Evolutionary conservation across 2,113 vertebrate species (phyloP), one percentile per base, ranked within the genome.

Genomic region (Lanius collurio): DNA sequence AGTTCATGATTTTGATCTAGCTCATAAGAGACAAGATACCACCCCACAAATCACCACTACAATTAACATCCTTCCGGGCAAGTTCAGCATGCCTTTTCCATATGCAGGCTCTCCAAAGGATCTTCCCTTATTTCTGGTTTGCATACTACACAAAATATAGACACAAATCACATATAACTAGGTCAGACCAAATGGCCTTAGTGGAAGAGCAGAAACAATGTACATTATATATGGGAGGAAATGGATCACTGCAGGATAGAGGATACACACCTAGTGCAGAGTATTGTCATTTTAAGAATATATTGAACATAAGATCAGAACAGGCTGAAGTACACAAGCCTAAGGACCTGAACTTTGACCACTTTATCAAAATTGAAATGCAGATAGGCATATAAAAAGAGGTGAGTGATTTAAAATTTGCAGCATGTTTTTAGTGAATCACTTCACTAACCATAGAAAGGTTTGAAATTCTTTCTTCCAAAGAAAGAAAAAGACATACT

Each of bases 361-460:
- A 42, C 42, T 70, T 93, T 74, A 92, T 95, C 93, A 93, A 67
- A 47, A 88, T 75, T 27, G 35, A 94, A 96, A 89, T n/a, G 35
- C 31, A 87, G 49, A 73, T 3, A 91, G 42, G 74, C 35, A 30
- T 35, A 46, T 5, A 89, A 81, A 49, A 68, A 57, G 14, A 68
- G 17, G n/a, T 55, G 63, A 95, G 67, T 93, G 16, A 85, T 50
- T 90, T 73, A 44, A 74, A 68, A 77, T 52, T 26, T 83, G 52
- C 35, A 55, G 30, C 13, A 37, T 19, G 12, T 35, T 91, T 63
- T 87, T 7, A 73, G 55, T 55, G n/a, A 90, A 87, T 80, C 67
- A 85, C 33, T 94, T 74, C 42, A 49, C 55, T 86, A 39, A 87
- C 59, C 35, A 86, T 42, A 62, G 82, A 77, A 37, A 79, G 52